These are phyloP conservation scores for Perodicticus potto DNA, from an alignment of 2,797 vertebrate species.

Conservation along the genomic window DNA sequence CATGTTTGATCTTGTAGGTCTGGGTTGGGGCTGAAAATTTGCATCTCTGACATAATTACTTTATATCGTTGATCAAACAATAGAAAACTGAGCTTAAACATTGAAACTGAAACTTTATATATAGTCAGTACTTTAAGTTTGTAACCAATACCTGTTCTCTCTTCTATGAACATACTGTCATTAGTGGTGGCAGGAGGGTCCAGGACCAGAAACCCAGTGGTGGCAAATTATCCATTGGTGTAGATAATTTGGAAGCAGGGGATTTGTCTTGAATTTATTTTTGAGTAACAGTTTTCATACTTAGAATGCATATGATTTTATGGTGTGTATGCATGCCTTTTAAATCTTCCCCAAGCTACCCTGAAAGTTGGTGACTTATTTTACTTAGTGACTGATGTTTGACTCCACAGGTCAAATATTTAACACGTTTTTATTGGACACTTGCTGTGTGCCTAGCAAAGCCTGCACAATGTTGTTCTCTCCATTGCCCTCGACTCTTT, in stretches of 20 bases:
- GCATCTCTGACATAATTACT: constrained; percentile 15
- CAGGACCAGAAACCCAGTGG: not conserved
- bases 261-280: not conserved
- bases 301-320: not conserved
- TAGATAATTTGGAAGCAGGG: not conserved
- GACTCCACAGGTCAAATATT: not conserved
- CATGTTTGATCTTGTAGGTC: not conserved
- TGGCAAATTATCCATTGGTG: no score
- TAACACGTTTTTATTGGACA: not conserved
- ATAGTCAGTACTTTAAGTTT: not conserved
- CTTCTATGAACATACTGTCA: not conserved
- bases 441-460: not conserved
- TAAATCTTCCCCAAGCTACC: not conserved
- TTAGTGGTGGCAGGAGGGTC: not conserved
- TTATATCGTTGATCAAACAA: not conserved
- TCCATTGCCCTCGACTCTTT: no score
- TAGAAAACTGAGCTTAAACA: not conserved
- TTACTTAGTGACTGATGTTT: not conserved
- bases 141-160: not conserved
- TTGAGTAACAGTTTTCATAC: not conserved
- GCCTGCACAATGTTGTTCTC: not conserved
- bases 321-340: not conserved
- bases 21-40: not conserved
- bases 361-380: not conserved
- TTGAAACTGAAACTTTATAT: not conserved